Conservation (phyloP, 2,888 invertebrate genomes). For the Lydus trimaculatus region DNA sequence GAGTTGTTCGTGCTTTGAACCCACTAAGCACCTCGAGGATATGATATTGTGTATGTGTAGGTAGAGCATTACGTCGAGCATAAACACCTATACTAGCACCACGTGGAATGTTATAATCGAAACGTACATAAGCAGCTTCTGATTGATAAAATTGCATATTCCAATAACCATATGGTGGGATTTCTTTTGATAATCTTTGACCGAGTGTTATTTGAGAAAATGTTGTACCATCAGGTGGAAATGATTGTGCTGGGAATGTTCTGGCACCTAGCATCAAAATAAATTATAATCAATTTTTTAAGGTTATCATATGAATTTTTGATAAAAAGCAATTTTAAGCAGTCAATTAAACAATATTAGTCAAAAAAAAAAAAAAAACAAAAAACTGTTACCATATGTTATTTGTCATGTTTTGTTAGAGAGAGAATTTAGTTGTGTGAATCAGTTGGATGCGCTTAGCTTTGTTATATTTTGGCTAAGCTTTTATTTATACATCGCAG, state of each 20-base stretch:
- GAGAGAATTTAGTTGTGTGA: not conserved
- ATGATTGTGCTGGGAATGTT: constrained; percentile 88
- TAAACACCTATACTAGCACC: constrained; percentile 95
- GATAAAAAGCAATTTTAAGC: constrained; percentile 16
- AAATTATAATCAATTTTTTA: not conserved
- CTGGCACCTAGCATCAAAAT: constrained; percentile 71
- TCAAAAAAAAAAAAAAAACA: not conserved
- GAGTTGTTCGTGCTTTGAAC: constrained; percentile 83
- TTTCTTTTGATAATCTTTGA: constrained; percentile 85
- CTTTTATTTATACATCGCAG: constrained; percentile 37
- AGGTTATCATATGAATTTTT: not conserved
- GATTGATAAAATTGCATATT: constrained; percentile 97
- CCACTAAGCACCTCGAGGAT: constrained; percentile 92
- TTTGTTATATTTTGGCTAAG: constrained; percentile 36
- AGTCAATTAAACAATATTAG: not conserved
- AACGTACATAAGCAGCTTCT: constrained; percentile 91
- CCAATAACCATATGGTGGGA: constrained; percentile 95
- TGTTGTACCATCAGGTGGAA: constrained; percentile 92
- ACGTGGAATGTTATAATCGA: constrained; percentile 91
- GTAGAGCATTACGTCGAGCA: constrained; percentile 90
- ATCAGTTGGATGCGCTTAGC: constrained; percentile 30
- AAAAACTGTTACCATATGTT: no score
- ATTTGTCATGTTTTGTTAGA: constrained; percentile 12
- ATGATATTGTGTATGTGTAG: constrained; percentile 96
- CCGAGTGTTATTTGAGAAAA: constrained; percentile 90